phyloP scores from a whole-genome alignment of 2,113 vertebrate genomes.

The Ciconia maguari region DNA sequence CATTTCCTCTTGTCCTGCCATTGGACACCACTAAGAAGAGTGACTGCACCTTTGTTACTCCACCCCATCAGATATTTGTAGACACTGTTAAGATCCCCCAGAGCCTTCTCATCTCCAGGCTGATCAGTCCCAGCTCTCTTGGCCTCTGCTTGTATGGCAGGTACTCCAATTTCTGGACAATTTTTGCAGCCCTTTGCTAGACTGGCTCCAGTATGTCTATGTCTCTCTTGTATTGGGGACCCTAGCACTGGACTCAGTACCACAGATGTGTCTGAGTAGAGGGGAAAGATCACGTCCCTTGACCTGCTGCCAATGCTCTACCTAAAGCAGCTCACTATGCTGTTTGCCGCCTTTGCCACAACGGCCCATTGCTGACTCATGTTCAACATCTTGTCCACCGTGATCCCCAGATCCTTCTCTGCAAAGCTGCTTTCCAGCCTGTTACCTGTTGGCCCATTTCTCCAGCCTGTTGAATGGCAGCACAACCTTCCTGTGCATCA shows the following conservation, averaged over 20 bases:
- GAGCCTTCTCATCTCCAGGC: not conserved
- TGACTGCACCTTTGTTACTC: not conserved
- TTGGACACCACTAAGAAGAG: not conserved
- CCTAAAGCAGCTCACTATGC: not conserved
- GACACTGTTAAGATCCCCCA: not conserved
- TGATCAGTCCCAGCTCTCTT: not conserved
- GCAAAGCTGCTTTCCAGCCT: not conserved
- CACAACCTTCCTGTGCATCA: not conserved
- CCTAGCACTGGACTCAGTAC: not conserved
- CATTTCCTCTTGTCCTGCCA: not conserved
- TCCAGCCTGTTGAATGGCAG: not conserved
- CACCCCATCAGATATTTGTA: not conserved
- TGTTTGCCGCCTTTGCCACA: not conserved
- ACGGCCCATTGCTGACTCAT: not conserved
- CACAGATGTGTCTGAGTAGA: not conserved
- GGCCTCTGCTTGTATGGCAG: not conserved
- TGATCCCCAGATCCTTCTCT: not conserved
- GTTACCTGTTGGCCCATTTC: not conserved
- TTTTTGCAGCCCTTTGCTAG: not conserved
- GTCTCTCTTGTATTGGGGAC: too few species aligned
- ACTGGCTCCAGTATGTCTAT: rapidly evolving
- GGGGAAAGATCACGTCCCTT: not conserved
- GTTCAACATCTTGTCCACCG: rapidly evolving
- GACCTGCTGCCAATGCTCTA: not conserved
- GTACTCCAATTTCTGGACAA: not conserved